Evolutionary conservation across 2,888 invertebrate species (phyloP), one percentile per base, ranked within the genome.

Genomic region (Lepidocyrtinus sp.): DNA sequence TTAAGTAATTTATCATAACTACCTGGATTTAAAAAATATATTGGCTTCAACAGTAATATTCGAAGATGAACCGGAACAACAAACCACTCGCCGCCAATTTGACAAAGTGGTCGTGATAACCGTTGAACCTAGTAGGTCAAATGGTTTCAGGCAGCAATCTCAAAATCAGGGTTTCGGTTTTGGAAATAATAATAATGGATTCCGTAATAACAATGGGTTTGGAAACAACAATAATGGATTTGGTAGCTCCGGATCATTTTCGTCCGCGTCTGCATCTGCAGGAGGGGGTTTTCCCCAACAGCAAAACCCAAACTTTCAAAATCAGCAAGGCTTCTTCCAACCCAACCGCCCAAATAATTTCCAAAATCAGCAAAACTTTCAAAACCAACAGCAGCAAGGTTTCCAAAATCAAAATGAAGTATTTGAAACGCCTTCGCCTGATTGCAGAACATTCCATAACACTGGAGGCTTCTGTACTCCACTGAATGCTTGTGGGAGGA

Each of bases 21-120:
- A n/a, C n/a, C n/a, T n/a, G n/a, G n/a, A n/a, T n/a, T n/a, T n/a
- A n/a, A n/a, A n/a, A n/a, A n/a, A n/a, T n/a, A n/a, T n/a, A n/a
- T n/a, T n/a, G n/a, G n/a, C n/a, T n/a, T n/a, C n/a, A n/a, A n/a
- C 62, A 85, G 85, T 85, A 2, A 55, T 82, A 17, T 85, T 85
- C 45, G 84, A 84, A 2, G 85, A 85, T 61, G 78, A 77, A 1
- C 75, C 77, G 17, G 62, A 64, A 7, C 65, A 71, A 36, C 68
- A 36, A 12, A 67, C 77, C 15, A 59, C 75, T 1, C 50, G 70
- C 3, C 64, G 64, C n/a, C 64, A 69, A 24, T 46, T 65, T 17
- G 17, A 19, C 27, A 73, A 65, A 5, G 26, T 73, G 5, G 21
- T 65, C 0, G 65, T 65, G 55, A 55, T 73, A 55, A 55, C 26